phyloP scores from a whole-genome alignment of 2,113 vertebrate species.

The Ceyx margarethae region DNA sequence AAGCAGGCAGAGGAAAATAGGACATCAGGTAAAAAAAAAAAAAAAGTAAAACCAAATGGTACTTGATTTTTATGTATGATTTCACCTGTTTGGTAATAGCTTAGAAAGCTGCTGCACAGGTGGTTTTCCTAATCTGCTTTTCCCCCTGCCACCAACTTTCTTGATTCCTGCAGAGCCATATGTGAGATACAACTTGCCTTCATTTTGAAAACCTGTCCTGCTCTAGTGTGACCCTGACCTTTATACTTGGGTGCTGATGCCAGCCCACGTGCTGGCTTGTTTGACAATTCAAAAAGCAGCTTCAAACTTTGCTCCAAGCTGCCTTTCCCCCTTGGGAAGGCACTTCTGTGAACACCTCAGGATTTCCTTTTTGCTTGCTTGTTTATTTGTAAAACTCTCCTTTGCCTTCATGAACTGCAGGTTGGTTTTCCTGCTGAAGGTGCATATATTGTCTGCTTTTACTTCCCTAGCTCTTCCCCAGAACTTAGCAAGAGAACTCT shows the following conservation, averaged over 20 bases:
- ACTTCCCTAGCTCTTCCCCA: not conserved
- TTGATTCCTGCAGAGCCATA: not conserved
- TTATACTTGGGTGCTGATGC: not conserved
- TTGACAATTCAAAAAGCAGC: not conserved
- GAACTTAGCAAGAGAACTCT: not conserved
- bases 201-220: not conserved
- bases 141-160: not conserved
- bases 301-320: not conserved
- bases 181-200: not conserved
- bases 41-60: not conserved
- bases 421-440: not conserved
- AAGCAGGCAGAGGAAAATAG: slow-evolving; percentile 91
- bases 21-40: slow-evolving; percentile 78
- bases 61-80: rapidly evolving
- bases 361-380: not conserved
- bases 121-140: not conserved
- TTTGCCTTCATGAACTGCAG: not conserved
- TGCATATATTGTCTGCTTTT: not conserved
- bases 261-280: not conserved
- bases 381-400: not conserved
- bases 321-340: not conserved
- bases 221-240: not conserved
- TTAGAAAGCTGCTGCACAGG: not conserved
- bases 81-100: not conserved
- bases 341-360: not conserved